Base-by-base conservation (phyloP, 2,888 invertebrate species). In the Tetheella fluctuosa region DNA sequence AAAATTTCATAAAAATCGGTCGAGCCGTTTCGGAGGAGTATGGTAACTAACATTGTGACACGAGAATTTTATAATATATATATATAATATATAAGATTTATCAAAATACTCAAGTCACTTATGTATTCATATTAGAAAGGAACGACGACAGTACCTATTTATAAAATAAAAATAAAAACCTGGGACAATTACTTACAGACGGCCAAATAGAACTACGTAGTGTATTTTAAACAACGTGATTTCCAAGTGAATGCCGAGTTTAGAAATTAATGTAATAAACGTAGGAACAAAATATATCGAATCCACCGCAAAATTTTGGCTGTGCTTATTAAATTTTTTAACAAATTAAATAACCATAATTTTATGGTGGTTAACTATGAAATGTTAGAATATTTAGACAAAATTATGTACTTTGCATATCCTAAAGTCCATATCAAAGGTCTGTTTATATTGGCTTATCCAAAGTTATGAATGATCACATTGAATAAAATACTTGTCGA, bases 301-400 rank as follows among this genome's bases (percentile, higher is more conserved):
- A 79, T 90, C 91, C 90, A 90, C 85, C 84, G 86, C 86, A 84
- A 86, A 85, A 74, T 82, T 83, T 88, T 88, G 92, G 91, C 91
- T 91, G 92, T 92, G 91, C 90, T 90, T 88, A 83, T 85, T 84
- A 79, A 81, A 83, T 70, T 77, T 74, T 75, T 79, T 78, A 68
- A 77, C 71, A 73, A 77, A 74, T 69, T 68, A 58, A 69, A 74
- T 65, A 66, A 66, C 54, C 79, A 30, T 70, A 66, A 76, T 80
- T 83, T 82, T 81, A 77, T 75, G 80, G 84, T 84, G 84, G 82
- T 78, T 63, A 70, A 72, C 63, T 68, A 67, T 68, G 69, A 63
- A 64, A 60, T 65, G 64, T 63, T 74, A 68, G 64, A 53, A 63
- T n/a, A 54, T 63, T 53, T 57, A 64, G 67, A 69, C 59, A 57